A percentile compares a stretch with the other conserved stretches of the same genome.
Conservation (phyloP, 2,113 vertebrate species). For the Cyphomyrus plagiostoma region DNA sequence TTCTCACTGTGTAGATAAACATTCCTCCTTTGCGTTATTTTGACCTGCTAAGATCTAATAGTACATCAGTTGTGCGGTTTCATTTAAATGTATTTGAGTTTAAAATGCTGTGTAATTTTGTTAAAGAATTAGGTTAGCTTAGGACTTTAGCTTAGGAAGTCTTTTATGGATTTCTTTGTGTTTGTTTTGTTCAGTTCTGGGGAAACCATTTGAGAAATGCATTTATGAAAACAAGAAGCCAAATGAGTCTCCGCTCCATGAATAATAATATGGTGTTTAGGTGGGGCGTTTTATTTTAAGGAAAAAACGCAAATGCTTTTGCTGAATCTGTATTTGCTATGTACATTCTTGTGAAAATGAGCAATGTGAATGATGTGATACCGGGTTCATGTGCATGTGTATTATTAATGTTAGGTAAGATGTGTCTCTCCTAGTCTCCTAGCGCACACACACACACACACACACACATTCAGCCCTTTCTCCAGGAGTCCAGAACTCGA, state of each 20-base stretch:
- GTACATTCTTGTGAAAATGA: slow-evolving; percentile 12
- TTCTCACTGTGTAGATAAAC: neutral
- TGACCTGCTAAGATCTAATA: neutral
- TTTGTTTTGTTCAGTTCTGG: neutral
- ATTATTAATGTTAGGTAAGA: neutral
- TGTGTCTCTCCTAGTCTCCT: neutral
- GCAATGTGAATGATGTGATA: neutral
- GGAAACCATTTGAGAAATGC: slow-evolving; percentile 12
- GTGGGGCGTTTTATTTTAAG: neutral
- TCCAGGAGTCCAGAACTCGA: neutral
- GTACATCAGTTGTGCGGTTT: neutral
- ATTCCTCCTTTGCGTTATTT: neutral
- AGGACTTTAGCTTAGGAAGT: neutral
- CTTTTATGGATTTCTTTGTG: neutral
- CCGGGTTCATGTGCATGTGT: neutral
- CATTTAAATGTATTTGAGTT: neutral
- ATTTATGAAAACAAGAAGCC: neutral
- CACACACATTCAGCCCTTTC: neutral
- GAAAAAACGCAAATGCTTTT: neutral
- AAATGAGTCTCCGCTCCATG: neutral
- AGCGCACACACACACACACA: neutral
- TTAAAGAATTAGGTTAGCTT: neutral
- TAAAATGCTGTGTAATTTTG: neutral
- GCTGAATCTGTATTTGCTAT: slow-evolving; percentile 27
- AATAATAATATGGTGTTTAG: neutral